A percentile compares a stretch with the other conserved stretches of the same genome.
phyloP scores from a whole-genome alignment of 1,140 invertebrate genomes.

The Tachypleus tridentatus region DNA sequence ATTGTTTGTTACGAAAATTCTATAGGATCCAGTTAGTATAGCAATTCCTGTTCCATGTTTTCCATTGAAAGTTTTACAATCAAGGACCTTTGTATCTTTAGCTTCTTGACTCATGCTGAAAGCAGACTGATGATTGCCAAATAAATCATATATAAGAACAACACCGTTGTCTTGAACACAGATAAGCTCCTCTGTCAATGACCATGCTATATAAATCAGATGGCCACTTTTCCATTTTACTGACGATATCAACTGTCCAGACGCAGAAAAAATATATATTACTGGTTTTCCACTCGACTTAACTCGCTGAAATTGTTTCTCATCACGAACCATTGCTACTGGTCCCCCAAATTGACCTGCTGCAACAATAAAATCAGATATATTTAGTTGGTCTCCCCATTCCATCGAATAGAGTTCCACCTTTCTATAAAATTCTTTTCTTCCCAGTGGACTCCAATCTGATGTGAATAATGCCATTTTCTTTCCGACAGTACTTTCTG shows the following conservation, averaged over 20 bases:
- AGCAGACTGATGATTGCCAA: conserved; percentile 69
- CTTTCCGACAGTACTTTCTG: too few species aligned
- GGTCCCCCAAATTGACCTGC: conserved; percentile 80
- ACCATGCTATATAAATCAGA: conserved; percentile 81
- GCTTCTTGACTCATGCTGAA: conserved; percentile 80
- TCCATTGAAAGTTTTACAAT: conserved; percentile 51
- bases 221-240: conserved; percentile 66
- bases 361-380: conserved; percentile 63
- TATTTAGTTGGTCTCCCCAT: conserved; percentile 65
- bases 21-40: conserved; percentile 68
- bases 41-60: conserved; percentile 63
- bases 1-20: conserved; percentile 77
- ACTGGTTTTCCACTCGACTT: conserved; percentile 53
- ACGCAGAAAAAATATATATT: conserved; percentile 77
- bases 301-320: conserved; percentile 58
- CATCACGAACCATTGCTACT: conserved; percentile 63
- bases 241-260: conserved; percentile 41
- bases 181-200: conserved; percentile 73
- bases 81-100: conserved; percentile 61
- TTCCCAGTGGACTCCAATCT: conserved; percentile 55
- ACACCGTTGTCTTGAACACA: conserved; percentile 86
- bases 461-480: conserved; percentile 45
- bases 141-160: conserved; percentile 81
- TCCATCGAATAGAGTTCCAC: conserved; percentile 76
- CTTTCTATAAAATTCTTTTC: conserved; percentile 57